Percentiles rank a stretch among this genome's conserved stretches.
Conservation (phyloP, 2,113 vertebrate genomes). For the Ploceus nigricollis region DNA sequence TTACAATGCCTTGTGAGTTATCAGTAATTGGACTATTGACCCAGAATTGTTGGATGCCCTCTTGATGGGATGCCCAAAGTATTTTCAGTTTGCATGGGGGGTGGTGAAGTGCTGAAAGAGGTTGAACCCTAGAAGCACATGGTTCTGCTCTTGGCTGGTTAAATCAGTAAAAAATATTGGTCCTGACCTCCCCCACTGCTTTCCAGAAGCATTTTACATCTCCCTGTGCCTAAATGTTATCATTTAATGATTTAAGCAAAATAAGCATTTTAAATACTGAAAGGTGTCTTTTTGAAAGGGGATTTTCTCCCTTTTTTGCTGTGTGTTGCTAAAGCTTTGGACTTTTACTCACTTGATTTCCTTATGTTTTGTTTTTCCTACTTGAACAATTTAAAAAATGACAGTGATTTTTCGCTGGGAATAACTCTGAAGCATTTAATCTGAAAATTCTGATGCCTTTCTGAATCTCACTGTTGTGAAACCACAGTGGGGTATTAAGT, state of each 20-base stretch:
- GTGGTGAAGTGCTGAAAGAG: background rate
- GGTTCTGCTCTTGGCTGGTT: background rate
- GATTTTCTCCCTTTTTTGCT: background rate
- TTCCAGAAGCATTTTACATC: background rate
- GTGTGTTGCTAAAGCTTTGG: background rate
- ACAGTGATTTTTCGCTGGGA: background rate
- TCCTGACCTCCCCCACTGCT: background rate
- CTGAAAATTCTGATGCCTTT: background rate
- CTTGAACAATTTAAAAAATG: background rate
- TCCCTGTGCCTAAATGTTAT: background rate
- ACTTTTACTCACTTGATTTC: background rate
- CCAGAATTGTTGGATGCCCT: background rate
- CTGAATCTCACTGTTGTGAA: accelerated
- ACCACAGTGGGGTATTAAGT: background rate
- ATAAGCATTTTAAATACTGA: background rate
- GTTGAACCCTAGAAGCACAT: background rate
- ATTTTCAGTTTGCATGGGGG: background rate
- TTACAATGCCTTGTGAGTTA: background rate
- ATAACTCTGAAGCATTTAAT: background rate
- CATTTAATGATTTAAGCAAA: background rate
- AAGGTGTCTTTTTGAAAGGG: background rate
- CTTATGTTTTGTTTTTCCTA: background rate
- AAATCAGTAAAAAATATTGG: background rate
- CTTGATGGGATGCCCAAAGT: background rate
- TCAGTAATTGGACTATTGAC: background rate